A percentile compares a stretch with the other conserved stretches of the same genome.
These are phyloP conservation scores for Sepioteuthis lessoniana DNA, from an alignment of 2,888 invertebrate genomes.

Conservation along the genomic window DNA sequence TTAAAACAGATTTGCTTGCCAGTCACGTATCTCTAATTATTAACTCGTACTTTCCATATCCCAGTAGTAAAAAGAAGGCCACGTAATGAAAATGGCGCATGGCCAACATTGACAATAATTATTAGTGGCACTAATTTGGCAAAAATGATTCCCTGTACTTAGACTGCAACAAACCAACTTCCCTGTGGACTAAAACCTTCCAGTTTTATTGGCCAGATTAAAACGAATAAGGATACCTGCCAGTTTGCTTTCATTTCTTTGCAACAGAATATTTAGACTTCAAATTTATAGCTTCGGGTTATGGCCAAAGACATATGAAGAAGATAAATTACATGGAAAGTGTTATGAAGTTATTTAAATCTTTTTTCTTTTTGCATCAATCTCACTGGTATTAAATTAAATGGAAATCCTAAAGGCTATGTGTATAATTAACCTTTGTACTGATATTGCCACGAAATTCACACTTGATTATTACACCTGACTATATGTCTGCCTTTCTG, in stretches of 20 bases:
- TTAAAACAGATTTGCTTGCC: neutral
- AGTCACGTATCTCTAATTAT: neutral
- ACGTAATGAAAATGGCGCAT: neutral
- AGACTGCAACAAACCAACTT: neutral
- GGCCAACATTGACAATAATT: neutral
- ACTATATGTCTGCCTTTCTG: too few relatives aligned
- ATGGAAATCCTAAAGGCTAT: neutral
- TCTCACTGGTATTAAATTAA: neutral
- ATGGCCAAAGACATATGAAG: neutral
- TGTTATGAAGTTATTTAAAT: neutral
- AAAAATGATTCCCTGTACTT: neutral
- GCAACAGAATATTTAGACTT: neutral
- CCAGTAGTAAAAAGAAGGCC: neutral
- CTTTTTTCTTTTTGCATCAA: neutral
- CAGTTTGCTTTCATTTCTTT: neutral
- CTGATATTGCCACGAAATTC: neutral
- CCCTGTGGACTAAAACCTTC: constrained; percentile 6
- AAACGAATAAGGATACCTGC: neutral
- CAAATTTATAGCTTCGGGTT: constrained; percentile 33
- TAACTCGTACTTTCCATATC: neutral
- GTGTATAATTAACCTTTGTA: neutral
- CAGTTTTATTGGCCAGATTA: constrained; percentile 18
- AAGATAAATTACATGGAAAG: neutral
- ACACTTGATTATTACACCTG: neutral
- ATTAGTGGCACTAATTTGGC: neutral